These are phyloP conservation scores for Timandra comae DNA, from an alignment of 2,888 invertebrate genomes.

Conservation along the genomic window DNA sequence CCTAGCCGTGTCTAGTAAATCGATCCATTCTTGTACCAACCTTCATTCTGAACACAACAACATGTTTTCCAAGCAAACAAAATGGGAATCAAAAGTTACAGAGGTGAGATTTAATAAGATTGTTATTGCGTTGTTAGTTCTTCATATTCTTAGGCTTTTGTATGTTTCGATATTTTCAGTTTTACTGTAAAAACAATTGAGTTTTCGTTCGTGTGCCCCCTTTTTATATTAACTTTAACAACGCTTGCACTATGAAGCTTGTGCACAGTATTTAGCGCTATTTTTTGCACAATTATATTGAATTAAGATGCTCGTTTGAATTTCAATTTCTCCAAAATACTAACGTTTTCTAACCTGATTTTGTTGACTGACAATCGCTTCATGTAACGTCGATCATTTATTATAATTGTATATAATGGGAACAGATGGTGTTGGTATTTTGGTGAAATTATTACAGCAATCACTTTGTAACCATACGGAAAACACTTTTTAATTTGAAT, in stretches of 20 bases:
- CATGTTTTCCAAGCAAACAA: slow-evolving; percentile 72
- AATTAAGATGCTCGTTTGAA: slow-evolving; percentile 18
- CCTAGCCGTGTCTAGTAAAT: slow-evolving; percentile 40
- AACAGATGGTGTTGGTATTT: slow-evolving; percentile 73
- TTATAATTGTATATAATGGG: slow-evolving; percentile 35
- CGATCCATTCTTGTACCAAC: slow-evolving; percentile 49
- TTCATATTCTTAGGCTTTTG: slow-evolving; percentile 4
- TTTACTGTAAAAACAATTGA: slow-evolving; percentile 10
- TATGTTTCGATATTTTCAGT: slow-evolving; percentile 16
- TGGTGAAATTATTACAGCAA: slow-evolving; percentile 61
- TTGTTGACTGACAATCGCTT: slow-evolving; percentile 37
- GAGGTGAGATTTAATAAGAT: slow-evolving; percentile 54
- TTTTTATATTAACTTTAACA: slow-evolving; percentile 36
- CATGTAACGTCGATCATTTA: slow-evolving; percentile 45
- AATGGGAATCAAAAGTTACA: slow-evolving; percentile 54
- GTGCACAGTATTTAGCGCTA: slow-evolving; percentile 48
- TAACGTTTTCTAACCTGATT: slow-evolving; percentile 60
- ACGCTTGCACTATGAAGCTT: slow-evolving; percentile 57
- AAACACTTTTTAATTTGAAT: no score
- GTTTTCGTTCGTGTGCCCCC: slow-evolving; percentile 22
- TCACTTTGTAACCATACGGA: slow-evolving; percentile 10
- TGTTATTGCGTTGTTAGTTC: slow-evolving; percentile 8
- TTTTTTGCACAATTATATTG: slow-evolving; percentile 42
- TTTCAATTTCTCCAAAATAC: slow-evolving; percentile 72
- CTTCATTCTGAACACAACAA: slow-evolving; percentile 50